Base-by-base conservation (phyloP, 2,797 vertebrate genomes). In the Melanogrammus aeglefinus region DNA sequence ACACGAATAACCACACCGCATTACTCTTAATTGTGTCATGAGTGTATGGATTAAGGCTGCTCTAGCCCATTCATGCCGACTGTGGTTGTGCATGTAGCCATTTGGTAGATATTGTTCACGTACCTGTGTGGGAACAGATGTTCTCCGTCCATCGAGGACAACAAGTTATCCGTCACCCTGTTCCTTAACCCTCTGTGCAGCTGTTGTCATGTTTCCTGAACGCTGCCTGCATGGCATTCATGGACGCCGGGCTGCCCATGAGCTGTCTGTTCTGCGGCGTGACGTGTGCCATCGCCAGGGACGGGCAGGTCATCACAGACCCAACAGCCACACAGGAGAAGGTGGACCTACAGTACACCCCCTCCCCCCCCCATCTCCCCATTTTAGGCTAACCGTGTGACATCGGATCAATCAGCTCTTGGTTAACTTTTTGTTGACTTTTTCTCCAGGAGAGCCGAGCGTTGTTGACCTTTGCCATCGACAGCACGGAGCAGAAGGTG, bases 201-300 rank as follows among this genome's bases (percentile, higher is more conserved):
- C 93, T 98, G 24, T 84, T 98, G 57, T 92, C 97, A 0, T 97
- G 96, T 87, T 95, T 91, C 78, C 84, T 99, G 83, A 98, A 98
- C 0, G 94, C 96, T 0, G 91, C 96, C 79, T 98, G 97, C 80
- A 94, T 97, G 95, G 96, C 94, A 0, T 85, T 98, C 14, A 95
- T 98, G 94, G 97, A 99, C 0, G 95, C 96, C 0, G 97, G 96
- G 2, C 89, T 98, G 81, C 96, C 96, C 0, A 96, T 98, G 93
- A 83, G 86, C 5, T 85, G 93, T 29, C 93, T 98, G 39, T 99
- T 99, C 90, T 98, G 96, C 0, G 96, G 96, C 0, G 91, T 99
- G 75, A 96, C 96, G 4, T 99, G 97, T 5, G 94, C 95, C 77
- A 94, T 99, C 63, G 85, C 91, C 73, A 5, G 90, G 0, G 92